Conservation (phyloP, 1,140 invertebrate species). For the Pollicipes pollicipes region DNA sequence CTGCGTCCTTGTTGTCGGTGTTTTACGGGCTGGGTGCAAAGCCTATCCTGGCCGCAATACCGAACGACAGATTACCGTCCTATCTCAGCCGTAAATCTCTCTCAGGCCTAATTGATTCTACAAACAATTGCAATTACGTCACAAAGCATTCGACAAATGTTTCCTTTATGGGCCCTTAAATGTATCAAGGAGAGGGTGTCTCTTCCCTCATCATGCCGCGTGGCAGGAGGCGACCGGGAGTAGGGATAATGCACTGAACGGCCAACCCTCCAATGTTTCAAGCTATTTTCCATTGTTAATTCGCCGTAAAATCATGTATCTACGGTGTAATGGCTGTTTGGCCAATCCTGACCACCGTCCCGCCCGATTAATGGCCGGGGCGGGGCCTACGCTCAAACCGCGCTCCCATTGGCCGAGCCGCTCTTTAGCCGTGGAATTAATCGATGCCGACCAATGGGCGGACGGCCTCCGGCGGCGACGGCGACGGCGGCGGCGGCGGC, state of each 20-base stretch:
- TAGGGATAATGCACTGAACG: neutral
- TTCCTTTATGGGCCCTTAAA: neutral
- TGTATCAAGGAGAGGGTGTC: neutral
- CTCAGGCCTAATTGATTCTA: neutral
- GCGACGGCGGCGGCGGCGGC: too few relatives aligned
- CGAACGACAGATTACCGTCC: neutral
- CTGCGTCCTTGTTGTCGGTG: too few relatives aligned
- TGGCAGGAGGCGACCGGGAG: neutral
- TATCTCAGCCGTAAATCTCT: neutral
- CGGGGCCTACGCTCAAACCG: neutral
- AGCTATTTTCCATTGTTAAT: constrained; percentile 1
- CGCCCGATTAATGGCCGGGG: neutral
- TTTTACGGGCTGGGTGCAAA: neutral
- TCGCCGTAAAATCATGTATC: constrained; percentile 1
- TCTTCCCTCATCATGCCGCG: neutral
- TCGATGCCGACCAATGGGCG: neutral
- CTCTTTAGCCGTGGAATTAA: neutral
- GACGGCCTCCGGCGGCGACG: too few relatives aligned
- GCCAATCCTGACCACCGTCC: neutral
- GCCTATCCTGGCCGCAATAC: too few relatives aligned
- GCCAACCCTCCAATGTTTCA: neutral
- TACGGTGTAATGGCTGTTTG: neutral
- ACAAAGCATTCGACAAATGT: neutral
- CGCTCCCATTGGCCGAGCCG: neutral
- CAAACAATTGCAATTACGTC: neutral